Base-by-base conservation (phyloP, 2,797 vertebrate species). In the Eulemur mongoz region DNA sequence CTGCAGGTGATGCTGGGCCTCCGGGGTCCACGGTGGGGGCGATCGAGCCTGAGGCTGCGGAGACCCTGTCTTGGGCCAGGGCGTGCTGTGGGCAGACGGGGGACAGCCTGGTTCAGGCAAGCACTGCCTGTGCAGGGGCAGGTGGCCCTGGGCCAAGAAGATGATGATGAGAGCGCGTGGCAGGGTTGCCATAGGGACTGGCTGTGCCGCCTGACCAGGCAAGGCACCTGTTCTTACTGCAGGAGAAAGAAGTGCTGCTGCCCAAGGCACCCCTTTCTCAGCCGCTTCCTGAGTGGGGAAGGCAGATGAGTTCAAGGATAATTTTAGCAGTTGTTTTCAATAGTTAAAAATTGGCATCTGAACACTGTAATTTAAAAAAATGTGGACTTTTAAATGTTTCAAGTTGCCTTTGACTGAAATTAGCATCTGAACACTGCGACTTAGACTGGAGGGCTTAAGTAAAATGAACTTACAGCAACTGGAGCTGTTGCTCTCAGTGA, bases 171-270 rank as follows among this genome's bases (percentile, higher is more conserved):
- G 76, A 52, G 14, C n/a, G 35, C 2, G 3, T 7, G 54, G 22
- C 40, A 20, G 2, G 2, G 1, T 12, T 13, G 27, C 83, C 13
- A 1, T 27, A 25, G 9, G 14, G 63, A 50, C 0, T 1, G 4
- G 2, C 15, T 5, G 0, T 23, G 54, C 57, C 18, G 4, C 52
- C 1, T 0, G 2, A 10, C 22, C 32, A 35, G 12, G 12, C 35
- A 4, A 13, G 10, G 35, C 30, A 9, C 43, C 38, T 27, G 17
- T 38, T 52, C 50, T n/a, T 25, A 12, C 22, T 6, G 20, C 1
- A 14, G 54, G 43, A 67, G 43, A 43, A 32, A n/a, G 9, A 38
- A 45, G 11, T 5, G 9, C 7, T 4, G 10, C 13, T 5, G 69
- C 82, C 50, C 2, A 1, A 4, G 23, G 3, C 40, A 1, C 5